Conservation (phyloP, 2,888 invertebrate genomes). For the Melitaea athalia region DNA sequence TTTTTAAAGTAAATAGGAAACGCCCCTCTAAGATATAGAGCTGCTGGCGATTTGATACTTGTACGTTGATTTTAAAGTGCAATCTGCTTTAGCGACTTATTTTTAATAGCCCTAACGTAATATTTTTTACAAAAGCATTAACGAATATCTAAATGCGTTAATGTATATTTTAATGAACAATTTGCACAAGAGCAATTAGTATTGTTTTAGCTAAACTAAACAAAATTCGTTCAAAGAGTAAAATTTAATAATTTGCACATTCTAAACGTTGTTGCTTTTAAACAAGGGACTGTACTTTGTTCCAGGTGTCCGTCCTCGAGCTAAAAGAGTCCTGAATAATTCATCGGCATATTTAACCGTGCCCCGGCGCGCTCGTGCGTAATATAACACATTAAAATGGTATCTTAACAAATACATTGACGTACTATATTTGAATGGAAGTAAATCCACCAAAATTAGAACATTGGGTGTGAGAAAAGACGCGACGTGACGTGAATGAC, state of each 20-base stretch:
- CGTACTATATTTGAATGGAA: background rate
- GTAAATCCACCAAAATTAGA: background rate
- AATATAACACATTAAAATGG: constrained; percentile 51
- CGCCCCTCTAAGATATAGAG: constrained; percentile 39
- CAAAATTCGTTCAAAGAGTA: constrained; percentile 5
- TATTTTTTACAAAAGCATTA: background rate
- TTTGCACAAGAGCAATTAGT: background rate
- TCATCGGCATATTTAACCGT: constrained; percentile 75
- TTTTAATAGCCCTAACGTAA: background rate
- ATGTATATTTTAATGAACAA: too few relatives aligned
- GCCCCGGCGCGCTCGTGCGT: constrained; percentile 51
- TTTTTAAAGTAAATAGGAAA: constrained; percentile 65
- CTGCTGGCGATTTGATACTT: constrained; percentile 1
- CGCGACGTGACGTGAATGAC: background rate
- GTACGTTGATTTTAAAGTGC: background rate
- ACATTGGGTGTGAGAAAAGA: background rate
- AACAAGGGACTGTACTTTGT: constrained; percentile 74
- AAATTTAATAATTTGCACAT: constrained; percentile 27
- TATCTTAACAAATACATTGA: constrained; percentile 37
- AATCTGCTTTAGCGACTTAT: background rate
- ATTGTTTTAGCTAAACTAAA: constrained; percentile 36
- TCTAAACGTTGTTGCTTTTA: constrained; percentile 46
- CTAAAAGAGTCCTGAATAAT: constrained; percentile 78
- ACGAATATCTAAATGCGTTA: background rate
- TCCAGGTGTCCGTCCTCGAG: constrained; percentile 69